A percentile compares a stretch with the other conserved stretches of the same genome.
phyloP scores from a whole-genome alignment of 2,113 vertebrate genomes.

The Podarcis muralis region DNA sequence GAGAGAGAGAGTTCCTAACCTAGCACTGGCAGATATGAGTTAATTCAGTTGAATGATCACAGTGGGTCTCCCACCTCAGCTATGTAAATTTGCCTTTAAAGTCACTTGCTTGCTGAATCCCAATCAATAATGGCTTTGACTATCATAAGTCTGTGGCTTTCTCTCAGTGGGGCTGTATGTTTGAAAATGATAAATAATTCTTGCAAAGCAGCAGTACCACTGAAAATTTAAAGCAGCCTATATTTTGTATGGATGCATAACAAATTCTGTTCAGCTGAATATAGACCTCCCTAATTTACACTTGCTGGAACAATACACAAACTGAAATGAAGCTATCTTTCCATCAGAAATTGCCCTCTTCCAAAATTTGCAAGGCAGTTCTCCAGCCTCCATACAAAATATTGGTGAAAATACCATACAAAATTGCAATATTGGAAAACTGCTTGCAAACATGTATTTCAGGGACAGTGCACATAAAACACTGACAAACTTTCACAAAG shows the following conservation, averaged over 20 bases:
- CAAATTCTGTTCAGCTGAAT: no score
- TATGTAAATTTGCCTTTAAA: not conserved
- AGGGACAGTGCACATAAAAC: no score
- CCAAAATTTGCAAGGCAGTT: no score
- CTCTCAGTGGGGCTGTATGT: not conserved
- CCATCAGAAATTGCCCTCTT: no score
- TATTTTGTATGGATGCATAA: not conserved
- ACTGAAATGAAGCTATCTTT: no score
- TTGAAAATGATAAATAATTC: not conserved
- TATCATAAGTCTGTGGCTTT: not conserved
- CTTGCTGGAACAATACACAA: no score
- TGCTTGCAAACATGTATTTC: no score
- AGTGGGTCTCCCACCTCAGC: not conserved
- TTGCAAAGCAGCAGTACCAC: not conserved
- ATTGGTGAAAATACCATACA: no score
- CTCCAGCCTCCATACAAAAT: no score
- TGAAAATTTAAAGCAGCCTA: not conserved
- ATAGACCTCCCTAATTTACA: no score
- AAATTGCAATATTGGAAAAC: no score
- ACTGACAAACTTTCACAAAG: no score
- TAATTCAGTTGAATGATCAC: not conserved
- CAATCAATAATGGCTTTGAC: not conserved
- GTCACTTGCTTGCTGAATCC: not conserved
- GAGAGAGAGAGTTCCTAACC: accelerated
- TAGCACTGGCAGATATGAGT: not conserved